Evolutionary conservation across 2,888 invertebrate species (phyloP), one percentile per base, ranked within the genome.

Genomic region (Drosophila koepferae): DNA sequence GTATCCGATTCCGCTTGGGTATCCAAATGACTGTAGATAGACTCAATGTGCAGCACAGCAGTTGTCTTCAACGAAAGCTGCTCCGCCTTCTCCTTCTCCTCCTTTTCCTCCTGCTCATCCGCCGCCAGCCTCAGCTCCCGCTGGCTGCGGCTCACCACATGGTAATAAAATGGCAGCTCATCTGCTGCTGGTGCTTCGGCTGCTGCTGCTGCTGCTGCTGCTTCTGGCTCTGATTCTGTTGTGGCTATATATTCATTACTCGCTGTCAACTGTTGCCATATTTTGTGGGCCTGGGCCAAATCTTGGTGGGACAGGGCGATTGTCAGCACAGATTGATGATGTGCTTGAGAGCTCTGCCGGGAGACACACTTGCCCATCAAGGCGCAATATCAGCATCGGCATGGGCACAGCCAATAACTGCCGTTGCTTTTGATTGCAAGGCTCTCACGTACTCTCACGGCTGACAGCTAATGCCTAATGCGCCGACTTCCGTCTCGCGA

Each of bases 341-440:
- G 87, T 71, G 68, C 64, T 41, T 63, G 31, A 72, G 85, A 77
- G 54, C 71, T 72, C 87, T 93, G 93, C 78, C 93, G 92, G 55
- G 93, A 93, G 67, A 93, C 91, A 90, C 93, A 93, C 92, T 93
- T 93, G 89, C 93, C 93, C 93, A 93, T 93, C 54, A 72, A 68
- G 60, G 16, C 91, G 91, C 53, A 28, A 3, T 48, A 51, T 51
- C 49, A 38, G 51, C 65, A 59, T 65, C 40, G 31, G 31, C 41
- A 28, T 40, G 41, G 41, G 51, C 34, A 6, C 10, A 14, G 34
- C 51, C 51, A 51, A 51, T 51, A 51, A 36, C 51, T 51, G 44
- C 36, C 58, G 58, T 46, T 59, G 46, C 36, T 49, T 63, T 31
- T 56, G 54, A 63, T 72, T 72, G 72, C 63, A 43, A 23, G 65